Evolutionary conservation across 2,113 vertebrate genomes (phyloP).

Genomic region (Cnemophilus loriae): DNA sequence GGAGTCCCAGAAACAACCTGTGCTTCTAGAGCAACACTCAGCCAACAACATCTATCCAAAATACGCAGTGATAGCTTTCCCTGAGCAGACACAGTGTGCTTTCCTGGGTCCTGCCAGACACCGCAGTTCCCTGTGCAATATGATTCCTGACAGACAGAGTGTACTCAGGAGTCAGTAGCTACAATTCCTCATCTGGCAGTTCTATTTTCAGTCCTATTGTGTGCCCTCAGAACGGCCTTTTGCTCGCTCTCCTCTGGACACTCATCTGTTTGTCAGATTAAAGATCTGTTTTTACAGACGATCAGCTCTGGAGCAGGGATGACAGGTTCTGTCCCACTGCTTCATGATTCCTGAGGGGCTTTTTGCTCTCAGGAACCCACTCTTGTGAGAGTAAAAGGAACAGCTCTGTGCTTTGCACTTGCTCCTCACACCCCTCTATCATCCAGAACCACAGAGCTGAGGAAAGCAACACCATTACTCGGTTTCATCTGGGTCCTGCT

Average conservation of each 20-base stretch:
- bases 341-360: neutral
- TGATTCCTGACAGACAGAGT: neutral
- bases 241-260: neutral
- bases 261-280: neutral
- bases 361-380: neutral
- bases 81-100: rapidly evolving
- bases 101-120: neutral
- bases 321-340: neutral
- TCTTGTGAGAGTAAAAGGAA: neutral
- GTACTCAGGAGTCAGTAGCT: neutral
- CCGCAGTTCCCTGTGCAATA: neutral
- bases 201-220: neutral
- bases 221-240: neutral
- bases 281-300: neutral
- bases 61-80: neutral
- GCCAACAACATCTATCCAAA: neutral
- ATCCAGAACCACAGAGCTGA: neutral
- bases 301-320: neutral
- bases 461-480: rapidly evolving
- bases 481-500: neutral
- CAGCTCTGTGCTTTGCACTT: neutral
- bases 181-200: neutral
- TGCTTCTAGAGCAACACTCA: neutral
- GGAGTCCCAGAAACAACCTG: neutral
- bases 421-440: neutral